Base-by-base conservation (phyloP, 1,140 invertebrate species). In the Brachionus rubens region DNA sequence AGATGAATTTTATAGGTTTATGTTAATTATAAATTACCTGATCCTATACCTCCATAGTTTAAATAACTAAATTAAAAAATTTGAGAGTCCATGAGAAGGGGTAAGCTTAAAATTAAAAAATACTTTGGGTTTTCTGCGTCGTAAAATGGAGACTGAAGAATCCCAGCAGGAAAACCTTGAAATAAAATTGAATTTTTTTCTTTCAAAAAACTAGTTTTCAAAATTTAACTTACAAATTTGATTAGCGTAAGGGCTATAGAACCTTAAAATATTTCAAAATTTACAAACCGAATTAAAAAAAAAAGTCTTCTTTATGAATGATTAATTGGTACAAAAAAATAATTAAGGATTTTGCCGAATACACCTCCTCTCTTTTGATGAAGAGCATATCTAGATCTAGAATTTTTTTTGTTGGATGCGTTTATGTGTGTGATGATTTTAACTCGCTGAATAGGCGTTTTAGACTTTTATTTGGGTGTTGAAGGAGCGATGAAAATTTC, bases 1-100 rank as follows among this genome's bases (percentile, higher is more conserved):
- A 59, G 33, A 6, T 12, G 7, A 6, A 16, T n/a, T 48, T 48
- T n/a, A n/a, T n/a, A 6, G 4, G 16, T 16, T 48, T 48, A 9
- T 5, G 12, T 48, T 16, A n/a, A 1, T 48, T 16, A n/a, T 48
- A 48, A 16, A 16, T 59, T 59, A 59, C 54, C 88, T 10, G 87
- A 85, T 19, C 88, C 88, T 68, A 88, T 89, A 7, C 86, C 88
- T 19, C 88, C 92, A 81, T 92, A 94, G 82, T 93, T 92, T 12
- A 92, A 80, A 14, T 82, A 81, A 21, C 81, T 83, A n/a, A n/a
- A n/a, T 77, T 12, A 26, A 54, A 43, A 28, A 62, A 76, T n/a
- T 76, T 41, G 16, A 59, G 6, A 46, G n/a, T n/a, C n/a, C n/a
- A n/a, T n/a, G n/a, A n/a, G n/a, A n/a, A n/a, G n/a, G n/a, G n/a